Percentiles rank a stretch among this genome's conserved stretches.
These are phyloP conservation scores for Eulacestoma nigropectus DNA, from an alignment of 2,113 vertebrate genomes.

Conservation along the genomic window DNA sequence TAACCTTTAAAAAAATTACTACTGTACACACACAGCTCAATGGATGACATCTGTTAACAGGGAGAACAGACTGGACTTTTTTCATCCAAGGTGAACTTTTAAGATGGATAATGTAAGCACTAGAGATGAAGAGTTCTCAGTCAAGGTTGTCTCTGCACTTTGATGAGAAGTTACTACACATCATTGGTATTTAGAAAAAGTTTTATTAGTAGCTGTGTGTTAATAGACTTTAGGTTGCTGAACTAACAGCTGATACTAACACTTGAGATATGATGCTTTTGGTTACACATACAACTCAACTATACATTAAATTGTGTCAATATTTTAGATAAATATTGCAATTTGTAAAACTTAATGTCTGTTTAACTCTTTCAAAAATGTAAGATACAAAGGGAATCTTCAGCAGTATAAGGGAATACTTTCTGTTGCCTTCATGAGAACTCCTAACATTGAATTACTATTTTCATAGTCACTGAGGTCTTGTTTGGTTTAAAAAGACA, in stretches of 20 bases:
- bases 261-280: background rate
- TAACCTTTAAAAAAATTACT: background rate
- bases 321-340: background rate
- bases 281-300: background rate
- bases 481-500: background rate
- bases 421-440: background rate
- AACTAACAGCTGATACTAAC: background rate
- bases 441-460: background rate
- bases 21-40: background rate
- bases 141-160: background rate
- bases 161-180: background rate
- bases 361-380: background rate
- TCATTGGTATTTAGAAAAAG: background rate
- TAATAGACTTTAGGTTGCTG: background rate
- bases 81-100: background rate
- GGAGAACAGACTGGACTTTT: background rate
- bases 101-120: background rate
- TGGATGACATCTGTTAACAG: background rate
- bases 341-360: background rate
- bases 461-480: background rate
- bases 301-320: background rate
- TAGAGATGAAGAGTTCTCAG: background rate
- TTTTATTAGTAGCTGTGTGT: background rate
- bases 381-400: background rate
- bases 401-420: background rate